Evolutionary conservation across 2,888 invertebrate genomes (phyloP), one percentile per base, ranked within the genome.

Genomic region (Eretmocerus hayati): DNA sequence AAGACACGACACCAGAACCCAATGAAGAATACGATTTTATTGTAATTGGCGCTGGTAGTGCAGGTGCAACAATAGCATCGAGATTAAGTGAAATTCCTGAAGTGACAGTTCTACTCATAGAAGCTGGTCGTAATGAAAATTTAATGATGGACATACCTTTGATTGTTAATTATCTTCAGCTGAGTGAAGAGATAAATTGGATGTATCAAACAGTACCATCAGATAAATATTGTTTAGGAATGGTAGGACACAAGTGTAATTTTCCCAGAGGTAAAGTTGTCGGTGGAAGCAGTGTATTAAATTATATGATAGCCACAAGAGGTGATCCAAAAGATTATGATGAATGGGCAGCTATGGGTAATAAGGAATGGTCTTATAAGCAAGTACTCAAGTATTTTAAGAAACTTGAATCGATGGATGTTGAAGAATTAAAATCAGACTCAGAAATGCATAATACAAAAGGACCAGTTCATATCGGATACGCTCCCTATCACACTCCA

Each of bases 271-370:
- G 90, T 3, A 88, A 85, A 67, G 85, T 87, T 0, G 77, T 91
- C 63, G 91, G 91, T 5, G 91, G 91, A 2, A 83, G 83, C 8
- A 85, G 85, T 54, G 82, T 85, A 0, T 73, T 90, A 9, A 90
- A 90, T 65, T 84, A 83, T 59, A 88, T 91, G 88, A 81, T 85
- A 60, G 87, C 85, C 60, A 85, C 84, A 0, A 73, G 87, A 53
- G 88, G 86, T 11, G 77, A 82, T 58, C 75, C 77, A 1, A 70
- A 75, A 4, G 90, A 91, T 62, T 91, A 85, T 65, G 84, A 90
- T 61, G 72, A 75, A 4, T 91, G 91, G 91, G 79, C 80, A 13
- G 73, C 73, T 1, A 64, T 81, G 61, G 89, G 86, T 1, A 85
- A 86, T 64, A 68, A 75, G 0, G 86, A 85, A 1, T 88, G 88